Conservation (phyloP, 2,113 vertebrate species). For the Varanus salvator region DNA sequence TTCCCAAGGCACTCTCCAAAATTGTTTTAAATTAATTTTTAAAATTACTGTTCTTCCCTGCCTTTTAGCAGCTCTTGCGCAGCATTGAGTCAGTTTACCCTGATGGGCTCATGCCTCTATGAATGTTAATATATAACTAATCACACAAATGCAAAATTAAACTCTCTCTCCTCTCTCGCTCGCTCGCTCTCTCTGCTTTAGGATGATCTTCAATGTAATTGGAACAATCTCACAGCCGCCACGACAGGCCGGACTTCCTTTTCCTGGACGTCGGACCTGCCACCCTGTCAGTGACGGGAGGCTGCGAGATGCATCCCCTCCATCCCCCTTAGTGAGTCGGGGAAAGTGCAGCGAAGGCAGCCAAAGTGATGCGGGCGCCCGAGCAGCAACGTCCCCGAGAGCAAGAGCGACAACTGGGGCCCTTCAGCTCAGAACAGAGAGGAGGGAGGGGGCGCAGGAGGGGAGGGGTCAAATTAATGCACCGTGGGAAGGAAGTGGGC, state of each 20-base stretch:
- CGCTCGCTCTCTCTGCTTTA: neutral
- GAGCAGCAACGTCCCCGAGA: too few species aligned
- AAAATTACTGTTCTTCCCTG: slow-evolving; percentile 61
- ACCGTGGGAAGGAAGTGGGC: too few species aligned
- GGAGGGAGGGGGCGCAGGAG: too few species aligned
- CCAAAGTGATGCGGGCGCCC: too few species aligned
- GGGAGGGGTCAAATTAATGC: too few species aligned
- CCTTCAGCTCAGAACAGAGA: too few species aligned
- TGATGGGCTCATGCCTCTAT: slow-evolving; percentile 46
- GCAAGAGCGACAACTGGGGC: too few species aligned
- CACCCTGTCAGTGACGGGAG: neutral
- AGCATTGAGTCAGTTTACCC: slow-evolving; percentile 44
- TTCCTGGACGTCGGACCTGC: neutral
- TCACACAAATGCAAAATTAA: slow-evolving; percentile 53
- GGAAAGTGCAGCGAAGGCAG: too few species aligned
- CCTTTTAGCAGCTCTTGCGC: slow-evolving; percentile 60
- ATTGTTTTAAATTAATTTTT: slow-evolving; percentile 73
- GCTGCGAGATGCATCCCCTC: neutral
- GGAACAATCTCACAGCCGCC: neutral
- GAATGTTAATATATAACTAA: slow-evolving; percentile 43
- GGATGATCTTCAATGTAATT: neutral
- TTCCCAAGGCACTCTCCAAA: slow-evolving; percentile 53
- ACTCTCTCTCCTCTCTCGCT: neutral
- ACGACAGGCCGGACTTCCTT: slow-evolving; percentile 6
- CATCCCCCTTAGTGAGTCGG: neutral